Percentiles rank a stretch among this genome's conserved stretches.
phyloP scores from a whole-genome alignment of 2,113 vertebrate genomes.

The Muntiacus muntjak region DNA sequence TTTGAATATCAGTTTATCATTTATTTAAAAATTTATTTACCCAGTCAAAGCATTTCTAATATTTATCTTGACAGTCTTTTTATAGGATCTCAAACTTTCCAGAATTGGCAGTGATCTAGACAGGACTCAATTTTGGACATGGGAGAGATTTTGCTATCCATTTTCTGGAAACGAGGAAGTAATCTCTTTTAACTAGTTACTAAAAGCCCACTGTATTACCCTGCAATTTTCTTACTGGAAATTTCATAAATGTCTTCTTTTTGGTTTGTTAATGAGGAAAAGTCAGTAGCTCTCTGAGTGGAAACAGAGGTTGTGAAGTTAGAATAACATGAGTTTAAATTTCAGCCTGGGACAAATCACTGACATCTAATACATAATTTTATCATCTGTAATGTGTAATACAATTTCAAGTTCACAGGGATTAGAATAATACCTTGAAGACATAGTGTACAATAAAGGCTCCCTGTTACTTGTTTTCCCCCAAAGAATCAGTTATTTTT shows the following conservation, averaged over 20 bases:
- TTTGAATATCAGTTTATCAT: not conserved
- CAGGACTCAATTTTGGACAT: not conserved
- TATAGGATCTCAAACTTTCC: not conserved
- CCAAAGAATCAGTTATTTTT: not conserved
- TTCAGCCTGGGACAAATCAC: not conserved
- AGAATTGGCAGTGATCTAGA: not conserved
- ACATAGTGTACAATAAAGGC: not conserved
- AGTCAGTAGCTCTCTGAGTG: fast-evolving
- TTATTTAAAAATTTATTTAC: not conserved
- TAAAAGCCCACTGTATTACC: not conserved
- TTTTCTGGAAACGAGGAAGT: not conserved
- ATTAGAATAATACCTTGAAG: not conserved
- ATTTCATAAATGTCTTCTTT: not conserved
- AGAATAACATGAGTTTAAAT: not conserved
- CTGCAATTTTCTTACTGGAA: not conserved
- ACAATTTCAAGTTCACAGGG: not conserved
- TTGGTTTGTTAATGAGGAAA: not conserved
- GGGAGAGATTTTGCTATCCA: not conserved
- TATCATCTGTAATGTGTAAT: not conserved
- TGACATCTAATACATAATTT: slow-evolving; percentile 25
- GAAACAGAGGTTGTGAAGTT: not conserved
- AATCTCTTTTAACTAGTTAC: not conserved
- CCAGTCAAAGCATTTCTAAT: not conserved
- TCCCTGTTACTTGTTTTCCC: not conserved
- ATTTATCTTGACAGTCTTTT: not conserved